Base-by-base conservation (phyloP, 2,888 invertebrate species). In the Syritta pipiens region DNA sequence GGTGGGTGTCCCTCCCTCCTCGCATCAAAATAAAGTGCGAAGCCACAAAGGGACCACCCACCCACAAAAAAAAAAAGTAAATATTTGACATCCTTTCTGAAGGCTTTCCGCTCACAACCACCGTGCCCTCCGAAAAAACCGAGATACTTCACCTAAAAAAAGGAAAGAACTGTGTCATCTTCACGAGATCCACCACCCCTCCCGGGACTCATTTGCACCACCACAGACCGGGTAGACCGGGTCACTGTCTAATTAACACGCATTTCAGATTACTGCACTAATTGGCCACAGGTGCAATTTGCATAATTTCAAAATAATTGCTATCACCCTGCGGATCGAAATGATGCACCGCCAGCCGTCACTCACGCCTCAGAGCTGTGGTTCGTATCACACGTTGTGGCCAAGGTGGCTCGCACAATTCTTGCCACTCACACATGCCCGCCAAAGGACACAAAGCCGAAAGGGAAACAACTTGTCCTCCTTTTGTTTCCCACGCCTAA, bases 191-290 rank as follows among this genome's bases (percentile, higher is more conserved):
- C 35, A 3, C 19, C 40, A 55, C 19, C 7, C 10, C 48, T 10
- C 2, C 1, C 12, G 28, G 17, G 40, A 10, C 42, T 10, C 59
- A 67, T 63, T 51, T 24, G 3, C 9, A 62, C 35, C 57, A 57
- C 57, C 40, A 9, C 57, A 30, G n/a, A 30, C 30, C n/a, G 10
- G 12, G 4, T 3, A n/a, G 51, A 60, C 35, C 60, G 49, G 65
- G 71, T 72, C 71, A 67, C 28, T 60, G 59, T 71, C 59, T 71
- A 71, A 72, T 77, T 77, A 77, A 28, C 77, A 77, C 71, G 51
- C 65, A 67, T 77, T 60, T 77, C 60, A 48, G 53, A 65, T 77
- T 67, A 77, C 77, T 55, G 42, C 59, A 71, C 77, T 77, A 77
- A 77, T 71, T 77, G 77, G 71, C 53, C 76, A 44, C 63, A 77